phyloP scores from a whole-genome alignment of 2,888 invertebrate species.

The Scrobipalpa atriplicella region DNA sequence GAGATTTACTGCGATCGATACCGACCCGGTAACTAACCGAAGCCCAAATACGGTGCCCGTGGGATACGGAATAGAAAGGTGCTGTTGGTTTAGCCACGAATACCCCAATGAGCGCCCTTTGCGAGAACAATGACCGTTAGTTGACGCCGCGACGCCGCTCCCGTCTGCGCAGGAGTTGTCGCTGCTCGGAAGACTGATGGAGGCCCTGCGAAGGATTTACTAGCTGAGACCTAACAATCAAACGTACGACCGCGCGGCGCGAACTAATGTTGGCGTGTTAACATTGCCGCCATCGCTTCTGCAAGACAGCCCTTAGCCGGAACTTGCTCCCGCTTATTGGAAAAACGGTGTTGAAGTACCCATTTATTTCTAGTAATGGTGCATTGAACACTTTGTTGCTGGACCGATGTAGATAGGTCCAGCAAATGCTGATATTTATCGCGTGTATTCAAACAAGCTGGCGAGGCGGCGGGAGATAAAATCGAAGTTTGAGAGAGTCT shows the following conservation, averaged over 20 bases:
- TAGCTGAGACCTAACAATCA: constrained; percentile 1
- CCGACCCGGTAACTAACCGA: constrained; percentile 39
- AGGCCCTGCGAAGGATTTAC: constrained; percentile 9
- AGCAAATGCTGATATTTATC: constrained; percentile 16
- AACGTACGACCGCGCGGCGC: constrained; percentile 18
- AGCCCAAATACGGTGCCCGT: constrained; percentile 31
- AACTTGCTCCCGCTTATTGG: constrained; percentile 6
- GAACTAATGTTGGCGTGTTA: constrained; percentile 21
- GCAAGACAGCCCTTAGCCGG: constrained; percentile 19
- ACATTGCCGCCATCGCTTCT: constrained; percentile 12
- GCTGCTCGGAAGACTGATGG: constrained; percentile 14
- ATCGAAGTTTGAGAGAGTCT: constrained; percentile 14
- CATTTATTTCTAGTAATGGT: constrained; percentile 14
- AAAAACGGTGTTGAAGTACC: constrained; percentile 14
- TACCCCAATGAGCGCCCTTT: constrained; percentile 14
- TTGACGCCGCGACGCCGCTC: background rate
- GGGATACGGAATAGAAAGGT: constrained; percentile 24
- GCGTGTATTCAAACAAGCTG: constrained; percentile 7
- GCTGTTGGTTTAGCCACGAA: constrained; percentile 15
- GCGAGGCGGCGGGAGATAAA: background rate
- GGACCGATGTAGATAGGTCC: constrained; percentile 14
- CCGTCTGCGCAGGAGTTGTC: background rate
- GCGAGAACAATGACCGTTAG: constrained; percentile 23
- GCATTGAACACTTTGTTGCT: constrained; percentile 15
- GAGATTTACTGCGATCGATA: constrained; percentile 46